Base-by-base conservation (phyloP, 2,113 vertebrate genomes). In the Triplophysa dalaica region DNA sequence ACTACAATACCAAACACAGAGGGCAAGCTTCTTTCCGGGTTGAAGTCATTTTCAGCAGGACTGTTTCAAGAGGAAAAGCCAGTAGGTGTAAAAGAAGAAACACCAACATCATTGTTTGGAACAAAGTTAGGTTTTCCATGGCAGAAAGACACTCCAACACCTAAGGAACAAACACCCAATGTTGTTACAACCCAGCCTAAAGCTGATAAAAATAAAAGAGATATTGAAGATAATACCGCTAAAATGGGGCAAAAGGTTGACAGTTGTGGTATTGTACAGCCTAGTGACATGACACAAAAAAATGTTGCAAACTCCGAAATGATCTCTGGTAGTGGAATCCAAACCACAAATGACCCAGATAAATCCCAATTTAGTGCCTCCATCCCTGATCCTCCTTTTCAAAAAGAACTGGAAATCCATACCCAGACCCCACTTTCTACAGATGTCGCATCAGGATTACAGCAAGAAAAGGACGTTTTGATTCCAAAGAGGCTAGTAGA, bases 401-500 rank as follows among this genome's bases (percentile, higher is more conserved):
- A 79, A 85, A 89, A 89, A 78, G 90, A 93, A 61, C 33, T 84
- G 62, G 90, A 87, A 70, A 81, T 78, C 73, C 84, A 84, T 83
- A 86, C 91, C 87, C 86, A 90, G 86, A 82, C 87, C 88, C 56
- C 86, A 84, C 50, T 86, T 38, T 89, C 83, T 88, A 79, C 89
- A 90, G 48, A 83, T 78, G 84, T 87, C 85, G 84, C 65, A 79
- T 84, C 89, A 86, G 89, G 89, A 85, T 65, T 87, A 76, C 90
- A 88, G 84, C 87, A 93, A 88, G 90, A 92, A 84, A 93, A 76
- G 93, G 93, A 94, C 82, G 92, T 91, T 38, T 91, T 90, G 89
- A 93, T 87, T 91, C 77, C 89, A 84, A 96, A 95, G 97, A 99
- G 97, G 98, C 97, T 94, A 96, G 98, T 99, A 91, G 84, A 88